A percentile compares a stretch with the other conserved stretches of the same genome.
Evolutionary conservation across 2,113 vertebrate species (phyloP).

Genomic region (Oriolus oriolus): DNA sequence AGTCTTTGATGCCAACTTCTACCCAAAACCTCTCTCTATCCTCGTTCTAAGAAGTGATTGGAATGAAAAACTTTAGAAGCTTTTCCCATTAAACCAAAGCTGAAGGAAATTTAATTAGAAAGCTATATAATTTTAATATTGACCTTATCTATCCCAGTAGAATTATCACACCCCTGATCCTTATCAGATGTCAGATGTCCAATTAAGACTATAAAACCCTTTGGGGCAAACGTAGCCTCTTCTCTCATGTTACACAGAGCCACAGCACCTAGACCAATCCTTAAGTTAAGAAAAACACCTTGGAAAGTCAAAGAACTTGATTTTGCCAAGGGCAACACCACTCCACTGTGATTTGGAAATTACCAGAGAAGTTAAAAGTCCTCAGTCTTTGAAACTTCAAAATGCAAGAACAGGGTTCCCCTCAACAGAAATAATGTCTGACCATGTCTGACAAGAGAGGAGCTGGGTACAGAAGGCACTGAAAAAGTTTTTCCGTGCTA

Average conservation of each 20-base stretch:
- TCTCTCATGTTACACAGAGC: not conserved
- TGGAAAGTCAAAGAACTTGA: not conserved
- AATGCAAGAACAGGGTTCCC: not conserved
- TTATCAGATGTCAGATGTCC: not conserved
- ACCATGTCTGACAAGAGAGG: not conserved
- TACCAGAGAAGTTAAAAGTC: not conserved
- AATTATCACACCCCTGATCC: not conserved
- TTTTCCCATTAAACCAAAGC: slow-evolving; percentile 34
- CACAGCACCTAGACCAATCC: not conserved
- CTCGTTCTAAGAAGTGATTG: not conserved
- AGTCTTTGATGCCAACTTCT: not conserved
- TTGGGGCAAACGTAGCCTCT: not conserved
- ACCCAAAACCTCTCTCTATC: not conserved
- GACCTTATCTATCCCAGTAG: slow-evolving; percentile 15
- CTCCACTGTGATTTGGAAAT: not conserved
- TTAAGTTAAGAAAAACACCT: not conserved
- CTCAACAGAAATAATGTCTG: not conserved
- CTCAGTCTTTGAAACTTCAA: not conserved
- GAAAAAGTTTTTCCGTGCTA: not conserved
- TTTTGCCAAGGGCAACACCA: not conserved
- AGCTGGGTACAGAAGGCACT: not conserved
- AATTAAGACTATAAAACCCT: slow-evolving; percentile 15
- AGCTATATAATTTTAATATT: slow-evolving; percentile 26
- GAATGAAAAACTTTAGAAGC: slow-evolving; percentile 13
- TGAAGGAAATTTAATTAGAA: slow-evolving; percentile 45